Evolutionary conservation across 2,888 invertebrate species (phyloP), one percentile per base, ranked within the genome.

Genomic region (Icerya purchasi): DNA sequence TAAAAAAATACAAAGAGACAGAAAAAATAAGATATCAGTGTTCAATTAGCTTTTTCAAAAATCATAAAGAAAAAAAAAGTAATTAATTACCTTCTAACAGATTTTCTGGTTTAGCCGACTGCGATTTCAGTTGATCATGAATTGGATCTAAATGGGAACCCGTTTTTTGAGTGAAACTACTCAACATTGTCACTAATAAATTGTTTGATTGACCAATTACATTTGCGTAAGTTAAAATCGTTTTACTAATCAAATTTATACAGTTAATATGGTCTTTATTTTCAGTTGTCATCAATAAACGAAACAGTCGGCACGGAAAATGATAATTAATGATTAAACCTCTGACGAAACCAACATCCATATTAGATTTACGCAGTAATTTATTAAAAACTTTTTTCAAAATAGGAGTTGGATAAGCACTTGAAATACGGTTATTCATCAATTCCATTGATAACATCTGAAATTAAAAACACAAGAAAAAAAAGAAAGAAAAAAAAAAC

Each of bases 371-470:
- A 8, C 49, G 52, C 10, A 56, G 18, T 25, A 60, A 52, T 23
- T 50, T 60, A 50, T 52, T 23, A 20, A 60, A 10, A 14, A 56
- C 22, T 20, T 23, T 36, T 18, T 58, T 58, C 21, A 58, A 22
- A 1, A 53, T 52, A 8, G 24, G 36, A 2, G 53, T 58, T 1
- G 53, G 23, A 21, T 25, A 58, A 18, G 51, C 10, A 50, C 24
- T 8, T 56, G 60, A 51, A 10, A 49, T 56, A 19, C 24, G 20
- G 25, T 5, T 50, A 20, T 23, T n/a, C 19, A 19, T 10, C 21
- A 53, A 20, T 60, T 60, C 60, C 21, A 25, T 51, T 20, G 60
- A 56, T 36, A 60, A 19, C 21, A 51, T 51, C 60, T 60, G 53
- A 14, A 21, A 54, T 10, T n/a, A 52, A 5, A 61, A 36, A 2